A percentile compares a stretch with the other conserved stretches of the same genome.
phyloP scores from a whole-genome alignment of 2,888 invertebrate genomes.

The Cheilosia grossa region DNA sequence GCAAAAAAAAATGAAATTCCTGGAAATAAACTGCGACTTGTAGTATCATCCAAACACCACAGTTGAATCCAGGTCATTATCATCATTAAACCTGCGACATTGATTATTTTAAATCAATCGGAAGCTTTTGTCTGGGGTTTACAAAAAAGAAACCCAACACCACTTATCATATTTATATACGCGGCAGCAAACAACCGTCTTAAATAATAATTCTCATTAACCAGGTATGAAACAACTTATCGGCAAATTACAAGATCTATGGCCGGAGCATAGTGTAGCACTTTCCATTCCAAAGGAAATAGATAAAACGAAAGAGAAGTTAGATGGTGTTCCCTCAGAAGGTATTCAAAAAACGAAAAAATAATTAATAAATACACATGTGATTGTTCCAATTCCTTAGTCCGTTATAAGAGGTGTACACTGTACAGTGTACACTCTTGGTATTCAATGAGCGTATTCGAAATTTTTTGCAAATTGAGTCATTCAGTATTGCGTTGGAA shows the following conservation, averaged over 20 bases:
- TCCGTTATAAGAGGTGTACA: not conserved
- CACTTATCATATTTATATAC: not conserved
- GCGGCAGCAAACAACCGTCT: too few species aligned
- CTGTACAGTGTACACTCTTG: too few species aligned
- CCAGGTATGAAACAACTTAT: slow-evolving; percentile 82
- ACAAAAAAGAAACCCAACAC: not conserved
- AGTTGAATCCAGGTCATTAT: not conserved
- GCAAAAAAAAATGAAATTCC: not conserved
- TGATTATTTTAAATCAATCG: not conserved
- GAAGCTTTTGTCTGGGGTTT: slow-evolving; percentile 1
- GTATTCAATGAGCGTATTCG: slow-evolving; percentile 16
- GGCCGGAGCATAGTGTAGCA: slow-evolving; percentile 83
- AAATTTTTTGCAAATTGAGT: not conserved
- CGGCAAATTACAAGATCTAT: slow-evolving; percentile 83
- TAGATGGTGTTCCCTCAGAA: slow-evolving; percentile 81
- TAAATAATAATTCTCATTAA: slow-evolving; percentile 24
- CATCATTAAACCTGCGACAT: not conserved
- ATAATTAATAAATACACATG: not conserved
- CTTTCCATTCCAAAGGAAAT: slow-evolving; percentile 83
- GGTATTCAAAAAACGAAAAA: slow-evolving; percentile 76
- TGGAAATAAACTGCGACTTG: not conserved
- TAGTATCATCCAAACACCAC: not conserved
- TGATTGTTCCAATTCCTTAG: slow-evolving; percentile 27
- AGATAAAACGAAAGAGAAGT: slow-evolving; percentile 81
- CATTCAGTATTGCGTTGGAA: slow-evolving; percentile 23